Percentiles rank a stretch among this genome's conserved stretches.
Conservation (phyloP, 1,140 invertebrate species). For the Vanessa atalanta region DNA sequence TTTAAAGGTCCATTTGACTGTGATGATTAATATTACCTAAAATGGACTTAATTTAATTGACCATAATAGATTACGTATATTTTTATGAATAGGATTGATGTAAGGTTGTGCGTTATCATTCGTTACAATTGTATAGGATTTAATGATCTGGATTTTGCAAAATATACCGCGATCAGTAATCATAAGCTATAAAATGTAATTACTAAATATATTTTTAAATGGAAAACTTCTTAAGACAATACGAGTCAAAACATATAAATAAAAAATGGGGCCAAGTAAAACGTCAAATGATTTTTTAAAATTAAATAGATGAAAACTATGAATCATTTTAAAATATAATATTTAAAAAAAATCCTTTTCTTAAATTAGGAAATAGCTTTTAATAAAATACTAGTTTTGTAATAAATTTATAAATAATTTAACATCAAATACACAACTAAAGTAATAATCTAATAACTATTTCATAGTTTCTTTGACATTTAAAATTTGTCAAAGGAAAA, state of each 20-base stretch:
- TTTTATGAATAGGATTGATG: constrained; percentile 40
- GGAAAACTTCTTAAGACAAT: constrained; percentile 12
- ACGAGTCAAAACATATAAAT: not conserved
- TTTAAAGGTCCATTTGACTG: not conserved
- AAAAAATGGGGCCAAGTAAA: constrained; percentile 17
- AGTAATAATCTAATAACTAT: too few species aligned
- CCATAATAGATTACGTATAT: constrained; percentile 23
- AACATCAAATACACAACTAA: too few species aligned
- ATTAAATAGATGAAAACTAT: not conserved
- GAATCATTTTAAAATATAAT: too few species aligned
- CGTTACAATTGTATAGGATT: constrained; percentile 40
- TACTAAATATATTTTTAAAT: constrained; percentile 10
- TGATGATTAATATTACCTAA: not conserved
- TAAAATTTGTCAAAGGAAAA: too few species aligned
- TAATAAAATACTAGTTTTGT: too few species aligned
- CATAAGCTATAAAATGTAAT: not conserved
- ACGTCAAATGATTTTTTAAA: not conserved
- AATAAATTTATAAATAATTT: too few species aligned
- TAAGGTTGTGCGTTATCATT: constrained; percentile 60
- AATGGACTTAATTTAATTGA: constrained; percentile 32
- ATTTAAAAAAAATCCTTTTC: too few species aligned
- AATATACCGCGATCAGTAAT: constrained; percentile 12
- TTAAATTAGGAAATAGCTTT: too few species aligned
- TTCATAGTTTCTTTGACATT: too few species aligned
- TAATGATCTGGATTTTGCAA: constrained; percentile 26